phyloP scores from a whole-genome alignment of 2,888 invertebrate species.

The Catocala fraxini region DNA sequence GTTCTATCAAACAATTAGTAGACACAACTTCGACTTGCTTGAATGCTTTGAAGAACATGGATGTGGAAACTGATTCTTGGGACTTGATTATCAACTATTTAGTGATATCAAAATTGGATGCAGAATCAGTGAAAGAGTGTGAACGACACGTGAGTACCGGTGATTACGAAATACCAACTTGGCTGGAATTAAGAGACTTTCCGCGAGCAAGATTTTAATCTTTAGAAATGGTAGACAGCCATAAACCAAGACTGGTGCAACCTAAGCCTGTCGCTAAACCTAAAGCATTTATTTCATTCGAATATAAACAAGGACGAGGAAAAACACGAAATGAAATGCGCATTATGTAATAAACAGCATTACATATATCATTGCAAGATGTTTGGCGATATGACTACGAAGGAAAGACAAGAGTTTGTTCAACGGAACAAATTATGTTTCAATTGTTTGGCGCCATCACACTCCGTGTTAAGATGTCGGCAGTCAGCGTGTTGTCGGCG shows the following conservation, averaged over 20 bases:
- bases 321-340: slow-evolving; percentile 11
- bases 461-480: slow-evolving; percentile 18
- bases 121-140: slow-evolving; percentile 16
- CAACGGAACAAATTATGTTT: slow-evolving; percentile 24
- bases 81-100: slow-evolving; percentile 13
- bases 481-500: slow-evolving; percentile 18
- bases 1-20: slow-evolving; percentile 13
- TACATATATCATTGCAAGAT: slow-evolving; percentile 20
- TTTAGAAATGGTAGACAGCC: slow-evolving; percentile 21
- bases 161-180: slow-evolving; percentile 12
- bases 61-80: slow-evolving; percentile 16
- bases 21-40: slow-evolving; percentile 22
- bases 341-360: slow-evolving; percentile 13
- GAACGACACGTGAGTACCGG: slow-evolving; percentile 10
- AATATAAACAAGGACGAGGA: slow-evolving; percentile 11
- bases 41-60: slow-evolving; percentile 17
- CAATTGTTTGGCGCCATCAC: slow-evolving; percentile 21
- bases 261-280: slow-evolving; percentile 12
- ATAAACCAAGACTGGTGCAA: slow-evolving; percentile 6
- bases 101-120: slow-evolving; percentile 11
- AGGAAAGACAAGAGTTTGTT: slow-evolving; percentile 21
- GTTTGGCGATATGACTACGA: slow-evolving; percentile 10
- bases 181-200: slow-evolving; percentile 16
- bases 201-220: slow-evolving; percentile 20
- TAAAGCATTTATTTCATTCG: slow-evolving; percentile 18